Evolutionary conservation across 2,113 vertebrate genomes (phyloP), one percentile per base, ranked within the genome.

Genomic region (Alaudala cheleensis): DNA sequence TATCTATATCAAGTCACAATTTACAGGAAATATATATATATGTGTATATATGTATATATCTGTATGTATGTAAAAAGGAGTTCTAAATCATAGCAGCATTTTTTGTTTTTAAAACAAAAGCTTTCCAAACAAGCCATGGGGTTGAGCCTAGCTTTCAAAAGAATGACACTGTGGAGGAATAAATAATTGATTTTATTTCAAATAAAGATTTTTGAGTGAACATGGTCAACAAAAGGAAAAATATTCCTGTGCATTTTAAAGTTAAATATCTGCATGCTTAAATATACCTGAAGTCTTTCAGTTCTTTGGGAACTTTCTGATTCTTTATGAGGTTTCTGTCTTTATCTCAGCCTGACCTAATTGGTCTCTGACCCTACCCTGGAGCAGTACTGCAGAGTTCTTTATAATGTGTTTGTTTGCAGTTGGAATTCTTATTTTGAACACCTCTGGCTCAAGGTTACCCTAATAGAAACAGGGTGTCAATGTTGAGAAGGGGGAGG

Each of bases 401-500:
- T 98, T 95, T 91, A 90, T 81, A 92, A 93, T 37, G 86, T 86
- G 85, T 95, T 97, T 98, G 96, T 95, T 97, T 97, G 96, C 95
- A 88, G 93, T 90, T 94, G 90, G 60, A 65, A 90, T 96, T 76
- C 91, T 91, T 90, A 94, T 96, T 97, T 97, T 92, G 86, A 97
- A 73, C 94, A 92, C 95, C 94, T 96, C 96, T 96, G 93, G 94
- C 95, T 97, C 96, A 95, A 96, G 96, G 90, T 96, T 93, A 88
- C 87, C 92, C 61, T 93, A 81, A 97, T 71, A 96, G 92, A 72
- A 97, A 89, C 97, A 96, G 90, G 83, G 94, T 92, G 92, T 97
- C 91, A 82, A 47, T 37, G 62, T 0, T 29, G 84, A 86, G 72
- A 45, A 84, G 92, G 83, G 92, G 90, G 97, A 95, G 60, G 73